Percentiles rank a stretch among this genome's conserved stretches.
phyloP scores from a whole-genome alignment of 2,113 vertebrate genomes.

The Mugil cephalus region DNA sequence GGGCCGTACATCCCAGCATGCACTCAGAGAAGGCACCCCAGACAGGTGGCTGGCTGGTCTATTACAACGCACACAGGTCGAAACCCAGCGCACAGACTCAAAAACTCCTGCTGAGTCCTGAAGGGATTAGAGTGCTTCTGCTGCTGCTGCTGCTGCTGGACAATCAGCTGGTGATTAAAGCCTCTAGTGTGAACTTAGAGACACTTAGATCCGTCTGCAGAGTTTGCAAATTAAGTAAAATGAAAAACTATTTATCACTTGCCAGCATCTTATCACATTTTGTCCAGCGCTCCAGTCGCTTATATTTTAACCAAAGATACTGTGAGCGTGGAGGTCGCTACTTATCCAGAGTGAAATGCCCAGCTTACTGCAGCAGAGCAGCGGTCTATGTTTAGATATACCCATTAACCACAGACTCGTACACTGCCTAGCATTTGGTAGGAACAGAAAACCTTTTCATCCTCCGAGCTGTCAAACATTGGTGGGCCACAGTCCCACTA shows the following conservation, averaged over 20 bases:
- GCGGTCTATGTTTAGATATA: background rate
- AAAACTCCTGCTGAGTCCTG: conserved; percentile 31
- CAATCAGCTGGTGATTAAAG: conserved; percentile 24
- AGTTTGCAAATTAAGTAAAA: background rate
- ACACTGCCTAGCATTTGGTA: background rate
- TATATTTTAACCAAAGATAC: too few species aligned
- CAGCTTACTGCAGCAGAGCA: background rate
- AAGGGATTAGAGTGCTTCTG: conserved; percentile 1
- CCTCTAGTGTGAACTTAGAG: background rate
- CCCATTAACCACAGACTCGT: too few species aligned
- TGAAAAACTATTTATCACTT: background rate
- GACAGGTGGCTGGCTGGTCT: too few species aligned
- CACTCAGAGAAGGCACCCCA: background rate
- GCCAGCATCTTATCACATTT: too few species aligned
- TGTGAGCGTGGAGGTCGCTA: background rate
- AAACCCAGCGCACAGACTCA: background rate
- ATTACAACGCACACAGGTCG: background rate
- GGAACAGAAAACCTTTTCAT: background rate
- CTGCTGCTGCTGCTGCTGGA: conserved; percentile 11
- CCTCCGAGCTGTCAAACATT: conserved; percentile 12
- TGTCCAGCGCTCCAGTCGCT: too few species aligned
- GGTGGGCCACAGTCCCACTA: conserved; percentile 1
- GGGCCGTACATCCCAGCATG: background rate
- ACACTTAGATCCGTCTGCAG: background rate
- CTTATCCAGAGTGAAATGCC: background rate